Evolutionary conservation across 2,797 vertebrate species (phyloP), one percentile per base, ranked within the genome.

Genomic region (Gymnothorax javanicus): DNA sequence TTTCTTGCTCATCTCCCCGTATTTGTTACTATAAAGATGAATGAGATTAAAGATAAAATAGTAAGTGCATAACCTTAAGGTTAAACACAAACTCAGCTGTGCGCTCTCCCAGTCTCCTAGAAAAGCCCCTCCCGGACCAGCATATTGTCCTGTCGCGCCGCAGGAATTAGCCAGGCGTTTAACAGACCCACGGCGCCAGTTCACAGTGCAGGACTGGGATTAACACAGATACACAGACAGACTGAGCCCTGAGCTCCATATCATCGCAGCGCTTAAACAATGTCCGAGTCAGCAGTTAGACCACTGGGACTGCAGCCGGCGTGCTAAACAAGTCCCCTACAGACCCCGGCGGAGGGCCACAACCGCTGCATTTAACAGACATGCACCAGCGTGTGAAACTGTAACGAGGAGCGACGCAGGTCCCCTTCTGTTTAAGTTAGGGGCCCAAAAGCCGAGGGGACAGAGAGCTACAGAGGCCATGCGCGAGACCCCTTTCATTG

Each of bases 101-200:
- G 92, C 93, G 94, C 94, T 92, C 91, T 91, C 92, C 85, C 90
- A 4, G 23, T 79, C 20, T 23, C 43, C 17, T 0, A 54, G 5
- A 6, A 79, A 54, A 79, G 20, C 15, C 71, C 75, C 50, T 20
- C 43, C 17, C 75, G 52, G 50, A 79, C 5, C 11, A 54, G 91
- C 87, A 82, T 90, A 92, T 89, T 89, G 91, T 91, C 91, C 92
- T 94, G 94, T 94, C 94, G 91, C 91, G 91, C 92, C 91, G 92
- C 91, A 91, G 94, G 95, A 96, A 96, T 95, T 95, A 91, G 86
- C 92, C 89, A 82, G 92, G 94, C 91, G 93, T 94, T 94, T 92
- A 94, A 91, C 91, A 89, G 85, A 86, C 77, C 33, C 90, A 90
- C 90, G 12, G 92, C 62, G 89, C 90, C 89, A 89, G 87, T 88